Base-by-base conservation (phyloP, 1,140 invertebrate genomes). In the Diachasma alloeum region DNA sequence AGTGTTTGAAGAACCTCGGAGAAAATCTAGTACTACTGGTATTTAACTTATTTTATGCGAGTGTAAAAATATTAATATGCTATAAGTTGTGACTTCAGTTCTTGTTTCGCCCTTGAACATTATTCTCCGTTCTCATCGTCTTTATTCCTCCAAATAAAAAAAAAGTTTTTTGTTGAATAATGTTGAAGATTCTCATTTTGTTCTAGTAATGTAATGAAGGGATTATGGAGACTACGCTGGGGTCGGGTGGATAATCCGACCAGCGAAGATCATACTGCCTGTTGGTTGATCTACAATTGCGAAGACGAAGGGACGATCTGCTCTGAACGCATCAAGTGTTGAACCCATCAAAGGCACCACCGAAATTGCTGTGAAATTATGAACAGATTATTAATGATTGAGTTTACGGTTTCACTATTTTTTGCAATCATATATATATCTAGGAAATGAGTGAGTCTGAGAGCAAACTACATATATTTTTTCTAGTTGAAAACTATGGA, bases 251-350 rank as follows among this genome's bases (percentile, higher is more conserved):
- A 91, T 85, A 42, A 93, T 88, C 78, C 92, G 91, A 39, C 94
- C 95, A 81, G 92, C 91, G 86, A 96, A 96, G 4, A 96, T 84
- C 42, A 93, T 91, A 9, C 90, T 86, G 0, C 90, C 91, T 1
- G 89, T 91, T 56, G 87, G 69, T 8, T 91, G 90, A 80, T 95
- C 92, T 73, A 92, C 89, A 15, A 96, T 92, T 75, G 93, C 91
- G 84, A 95, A 95, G 0, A 94, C 39, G 83, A 95, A 96, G 2
- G 95, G 94, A 78, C 92, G 92, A 82, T 96, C 91, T 5, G 92
- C 91, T 59, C 80, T 88, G 80, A 96, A 89, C 39, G 85, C 84
- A 36, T 90, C 88, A 8, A 79, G 67, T 1, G 82, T 84, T 8
- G 90, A 85, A 15, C 90, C 90, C 85, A 93, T 93, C 11, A 94